Evolutionary conservation across 1,140 invertebrate species (phyloP), one percentile per base, ranked within the genome.

Genomic region (Conus ventricosus): DNA sequence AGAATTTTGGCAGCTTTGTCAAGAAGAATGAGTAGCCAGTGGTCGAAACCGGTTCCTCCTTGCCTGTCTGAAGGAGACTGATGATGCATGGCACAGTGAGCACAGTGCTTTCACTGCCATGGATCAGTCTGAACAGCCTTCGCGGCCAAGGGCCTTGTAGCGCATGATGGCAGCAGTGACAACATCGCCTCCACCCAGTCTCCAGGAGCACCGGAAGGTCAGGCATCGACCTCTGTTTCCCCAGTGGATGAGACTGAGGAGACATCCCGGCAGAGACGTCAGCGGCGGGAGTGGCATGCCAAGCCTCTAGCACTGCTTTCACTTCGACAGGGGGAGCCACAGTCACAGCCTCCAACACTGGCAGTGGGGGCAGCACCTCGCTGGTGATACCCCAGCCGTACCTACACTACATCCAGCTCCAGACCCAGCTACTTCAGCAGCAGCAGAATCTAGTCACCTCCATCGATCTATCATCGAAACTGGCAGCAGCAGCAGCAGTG

Each of bases 321-420:
- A 55, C 27, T 51, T 80, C 78, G 8, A 25, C 82, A 11, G 53
- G 75, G 6, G 84, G 53, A 11, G 87, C 60, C 15, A 54, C 39
- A n/a, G 75, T 60, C 23, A 5, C 76, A 23, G 20, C 67, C 0
- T 60, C 60, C 53, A 55, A 75, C 20, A 57, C 25, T 20, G 54
- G 60, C 7, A n/a, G 55, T n/a, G 84, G 25, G 57, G 55, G 81
- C 6, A 82, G 71, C n/a, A 76, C 90, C 54, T 88, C 82, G 54
- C 60, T 91, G 81, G 91, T 91, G 25, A 90, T 91, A 6, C 91
- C 91, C 1, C 91, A 91, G 71, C 91, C 91, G n/a, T 91, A 90
- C 84, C 89, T 91, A 2, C 91, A 90, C 80, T 91, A 90, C 57
- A 87, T 91, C 6, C 91, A 91, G 87, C 84, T 89, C 25, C 89